Base-by-base conservation (phyloP, 2,888 invertebrate genomes). In the Melanchra persicariae region DNA sequence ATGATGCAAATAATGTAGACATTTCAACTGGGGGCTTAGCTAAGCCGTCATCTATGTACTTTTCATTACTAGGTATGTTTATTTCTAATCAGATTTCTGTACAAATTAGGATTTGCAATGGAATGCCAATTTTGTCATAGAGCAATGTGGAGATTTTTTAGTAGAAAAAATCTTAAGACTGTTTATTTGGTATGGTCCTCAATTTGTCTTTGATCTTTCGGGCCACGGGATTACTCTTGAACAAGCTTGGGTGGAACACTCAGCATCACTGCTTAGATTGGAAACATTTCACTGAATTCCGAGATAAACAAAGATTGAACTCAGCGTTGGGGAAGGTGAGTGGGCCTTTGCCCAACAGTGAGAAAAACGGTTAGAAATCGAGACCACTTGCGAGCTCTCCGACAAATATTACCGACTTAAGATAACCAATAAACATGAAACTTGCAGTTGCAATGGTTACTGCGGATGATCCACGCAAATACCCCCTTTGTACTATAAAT, bases 401-500 rank as follows among this genome's bases (percentile, higher is more conserved):
- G 15, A 43, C 43, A 40, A 10, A 24, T 43, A 51, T 67, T 52
- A 43, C 6, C 43, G 6, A 51, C 19, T 47, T 37, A 17, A 51
- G 26, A 22, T 9, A 40, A 54, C 22, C 0, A 24, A 51, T 30
- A 43, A 64, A 54, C 17, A 57, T 30, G 12, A n/a, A 24, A 47
- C 1, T 37, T 55, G 26, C 30, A 3, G 6, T 30, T 12, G 24
- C 45, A 66, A 22, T 34, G 17, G 51, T 47, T 30, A 55, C 6
- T 43, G 22, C 30, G 67, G 60, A 24, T 51, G 40, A 47, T 47
- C 62, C 51, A 49, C 62, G 58, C 71, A n/a, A 72, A 26, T 40
- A 49, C 77, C 75, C 77, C 77, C 80, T 74, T 74, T 79, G 59
- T 63, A 61, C 64, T 68, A 79, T 76, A 47, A 45, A 61, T 70